These are phyloP conservation scores for Carabus problematicus DNA, from an alignment of 2,888 invertebrate genomes.

Conservation along the genomic window DNA sequence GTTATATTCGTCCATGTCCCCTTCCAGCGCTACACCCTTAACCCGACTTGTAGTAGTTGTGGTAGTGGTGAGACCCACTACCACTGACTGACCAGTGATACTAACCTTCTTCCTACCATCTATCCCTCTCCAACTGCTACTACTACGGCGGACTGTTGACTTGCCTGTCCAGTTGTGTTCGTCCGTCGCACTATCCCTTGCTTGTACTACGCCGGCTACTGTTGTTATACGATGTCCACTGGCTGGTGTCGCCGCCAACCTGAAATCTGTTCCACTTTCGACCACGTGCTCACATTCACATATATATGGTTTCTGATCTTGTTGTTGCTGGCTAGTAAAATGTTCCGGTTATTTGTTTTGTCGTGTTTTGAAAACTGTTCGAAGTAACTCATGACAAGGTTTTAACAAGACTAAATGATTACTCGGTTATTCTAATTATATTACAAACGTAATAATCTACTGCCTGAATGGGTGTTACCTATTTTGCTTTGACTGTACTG, in stretches of 20 bases:
- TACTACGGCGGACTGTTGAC: conserved; percentile 46
- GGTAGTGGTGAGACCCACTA: neutral
- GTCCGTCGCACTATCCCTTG: conserved; percentile 48
- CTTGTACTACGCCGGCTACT: conserved; percentile 50
- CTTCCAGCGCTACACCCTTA: neutral
- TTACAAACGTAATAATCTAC: no score
- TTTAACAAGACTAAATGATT: no score
- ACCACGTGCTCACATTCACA: conserved; percentile 28
- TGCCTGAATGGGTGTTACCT: no score
- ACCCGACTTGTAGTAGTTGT: neutral
- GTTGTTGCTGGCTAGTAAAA: neutral
- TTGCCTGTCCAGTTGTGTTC: conserved; percentile 43
- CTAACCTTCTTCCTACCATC: neutral
- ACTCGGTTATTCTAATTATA: no score
- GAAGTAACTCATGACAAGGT: no score
- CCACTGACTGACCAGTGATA: neutral
- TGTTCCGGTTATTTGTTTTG: no score
- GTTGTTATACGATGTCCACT: conserved; percentile 43
- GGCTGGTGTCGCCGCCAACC: conserved; percentile 56
- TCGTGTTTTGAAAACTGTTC: no score
- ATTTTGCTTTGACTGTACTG: no score
- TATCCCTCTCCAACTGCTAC: conserved; percentile 45
- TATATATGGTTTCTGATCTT: conserved; percentile 18
- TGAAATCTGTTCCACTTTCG: conserved; percentile 48
- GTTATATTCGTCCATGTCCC: no score